Evolutionary conservation across 1,140 invertebrate species (phyloP), one percentile per base, ranked within the genome.

Genomic region (Meloidogyne exigua): DNA sequence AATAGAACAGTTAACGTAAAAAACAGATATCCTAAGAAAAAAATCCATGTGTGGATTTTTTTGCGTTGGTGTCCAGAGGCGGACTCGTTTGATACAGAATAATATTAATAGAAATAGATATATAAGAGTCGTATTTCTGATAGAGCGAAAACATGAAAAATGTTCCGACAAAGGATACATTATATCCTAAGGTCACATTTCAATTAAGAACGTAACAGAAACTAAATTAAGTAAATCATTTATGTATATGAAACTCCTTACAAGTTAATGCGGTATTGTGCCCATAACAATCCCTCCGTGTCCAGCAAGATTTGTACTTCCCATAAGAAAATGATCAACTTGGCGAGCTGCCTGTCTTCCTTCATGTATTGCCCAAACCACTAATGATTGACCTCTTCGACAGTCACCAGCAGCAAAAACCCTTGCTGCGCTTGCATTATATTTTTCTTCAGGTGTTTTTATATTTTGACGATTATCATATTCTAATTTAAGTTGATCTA

Each of bases 331-430:
- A 62, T 92, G 89, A 88, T 99, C 96, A 7, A 98, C 92, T 86
- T 96, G 93, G 64, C 95, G 90, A 12, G 96, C 96, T 2, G 95
- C 95, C 90, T 97, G 95, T 49, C 96, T 91, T 44, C 96, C 96
- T 90, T 99, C 96, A 3, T 93, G 91, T 75, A 99, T 99, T 7
- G 96, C 96, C 94, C 95, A 98, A 2, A 99, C 96, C 1, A 99
- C 95, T 26, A 99, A 89, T 0, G 95, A 98, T 87, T 99, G 96
- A 18, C 96, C 96, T 82, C 95, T 91, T 32, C 95, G 92, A 89
- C 96, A 98, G 91, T 99, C 96, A 89, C 96, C 96, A 80, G 96
- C 96, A 68, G 96, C 95, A 89, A 95, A 99, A 1, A 98, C 92
- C 87, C 93, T 93, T 28, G 91, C 90, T 78, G 95, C 89, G 79